Conservation (phyloP, 2,888 invertebrate genomes). For the Agriotes lineatus region DNA sequence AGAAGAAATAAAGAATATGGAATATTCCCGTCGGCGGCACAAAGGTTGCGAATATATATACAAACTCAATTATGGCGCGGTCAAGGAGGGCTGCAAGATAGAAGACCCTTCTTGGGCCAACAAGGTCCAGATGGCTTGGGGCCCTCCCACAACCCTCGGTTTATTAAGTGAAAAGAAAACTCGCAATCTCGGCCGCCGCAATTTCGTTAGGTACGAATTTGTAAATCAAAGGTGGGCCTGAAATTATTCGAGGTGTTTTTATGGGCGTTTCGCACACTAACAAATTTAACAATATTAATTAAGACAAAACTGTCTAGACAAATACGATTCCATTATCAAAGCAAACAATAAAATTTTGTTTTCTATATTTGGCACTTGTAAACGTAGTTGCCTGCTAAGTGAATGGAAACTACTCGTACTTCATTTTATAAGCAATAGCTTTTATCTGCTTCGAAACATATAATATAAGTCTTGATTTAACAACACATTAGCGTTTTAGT, state of each 20-base stretch:
- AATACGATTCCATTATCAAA: too few species aligned
- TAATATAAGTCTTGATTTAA: too few species aligned
- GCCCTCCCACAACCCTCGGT: slow-evolving; percentile 31
- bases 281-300: neutral
- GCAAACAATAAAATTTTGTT: slow-evolving; percentile 15
- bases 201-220: slow-evolving; percentile 24
- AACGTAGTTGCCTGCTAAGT: too few species aligned
- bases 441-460: too few species aligned
- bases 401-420: too few species aligned
- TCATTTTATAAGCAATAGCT: too few species aligned
- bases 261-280: too few species aligned
- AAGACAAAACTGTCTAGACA: too few species aligned
- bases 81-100: slow-evolving; percentile 32
- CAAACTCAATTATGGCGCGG: slow-evolving; percentile 41
- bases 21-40: slow-evolving; percentile 33
- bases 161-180: slow-evolving; percentile 34
- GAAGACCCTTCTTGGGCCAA: slow-evolving; percentile 31
- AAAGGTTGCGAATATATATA: slow-evolving; percentile 28
- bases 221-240: slow-evolving; percentile 30
- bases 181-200: slow-evolving; percentile 21
- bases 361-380: too few species aligned
- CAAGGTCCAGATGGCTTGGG: slow-evolving; percentile 30
- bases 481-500: too few species aligned
- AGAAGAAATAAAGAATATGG: slow-evolving; percentile 18
- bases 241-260: too few species aligned